Evolutionary conservation across 2,113 vertebrate species (phyloP).

Genomic region (Gallinago undulata): DNA sequence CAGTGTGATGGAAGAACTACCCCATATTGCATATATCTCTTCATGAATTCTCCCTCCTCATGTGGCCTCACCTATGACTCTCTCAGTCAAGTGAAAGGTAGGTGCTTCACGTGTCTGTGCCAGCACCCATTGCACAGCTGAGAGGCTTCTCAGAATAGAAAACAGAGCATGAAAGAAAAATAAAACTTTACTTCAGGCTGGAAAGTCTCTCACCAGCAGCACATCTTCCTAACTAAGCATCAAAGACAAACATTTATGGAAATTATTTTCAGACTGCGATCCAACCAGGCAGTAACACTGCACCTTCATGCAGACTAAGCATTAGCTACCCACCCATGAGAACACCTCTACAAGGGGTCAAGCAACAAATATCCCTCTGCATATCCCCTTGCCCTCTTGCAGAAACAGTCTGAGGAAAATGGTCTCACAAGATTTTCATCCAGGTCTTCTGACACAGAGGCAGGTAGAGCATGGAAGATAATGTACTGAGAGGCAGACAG

Average conservation of each 20-base stretch:
- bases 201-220: neutral
- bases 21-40: accelerated
- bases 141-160: accelerated
- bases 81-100: neutral
- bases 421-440: neutral
- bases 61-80: neutral
- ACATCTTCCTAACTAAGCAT: neutral
- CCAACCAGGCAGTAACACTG: neutral
- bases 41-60: neutral
- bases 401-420: neutral
- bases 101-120: accelerated
- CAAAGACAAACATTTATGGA: neutral
- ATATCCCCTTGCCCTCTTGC: neutral
- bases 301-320: neutral
- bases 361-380: neutral
- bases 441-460: accelerated
- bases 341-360: neutral
- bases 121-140: neutral
- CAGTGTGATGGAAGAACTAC: neutral
- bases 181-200: neutral
- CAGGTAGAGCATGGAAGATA: neutral
- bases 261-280: neutral
- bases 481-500: neutral
- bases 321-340: neutral
- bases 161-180: neutral